Evolutionary conservation across 2,888 invertebrate species (phyloP).

Genomic region (Lutraria lutraria): DNA sequence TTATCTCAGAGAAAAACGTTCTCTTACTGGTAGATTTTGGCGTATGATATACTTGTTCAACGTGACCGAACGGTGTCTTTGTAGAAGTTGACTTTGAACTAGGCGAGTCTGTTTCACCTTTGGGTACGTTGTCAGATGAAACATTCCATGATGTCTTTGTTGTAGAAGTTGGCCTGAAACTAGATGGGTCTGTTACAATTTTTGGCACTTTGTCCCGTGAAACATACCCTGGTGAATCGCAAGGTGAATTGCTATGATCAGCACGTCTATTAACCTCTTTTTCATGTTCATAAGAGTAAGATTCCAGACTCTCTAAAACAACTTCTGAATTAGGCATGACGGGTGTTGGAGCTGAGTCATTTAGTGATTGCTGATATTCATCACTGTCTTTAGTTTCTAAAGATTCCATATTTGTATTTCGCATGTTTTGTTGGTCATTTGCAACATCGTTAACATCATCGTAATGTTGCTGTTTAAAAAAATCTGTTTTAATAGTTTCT

Average conservation of each 20-base stretch:
- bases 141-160: background rate
- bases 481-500: too few species aligned
- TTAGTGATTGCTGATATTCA: background rate
- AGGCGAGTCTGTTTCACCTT: background rate
- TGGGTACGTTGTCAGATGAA: background rate
- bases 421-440: background rate
- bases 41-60: too few species aligned
- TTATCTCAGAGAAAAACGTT: background rate
- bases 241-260: background rate
- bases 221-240: background rate
- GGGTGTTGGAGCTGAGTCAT: conserved; percentile 15
- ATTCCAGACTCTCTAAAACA: conserved; percentile 29
- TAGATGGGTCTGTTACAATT: background rate
- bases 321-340: conserved; percentile 25
- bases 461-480: too few species aligned
- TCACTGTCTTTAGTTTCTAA: background rate
- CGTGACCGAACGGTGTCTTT: background rate
- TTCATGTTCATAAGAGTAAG: background rate
- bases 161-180: background rate
- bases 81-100: background rate
- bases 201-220: background rate
- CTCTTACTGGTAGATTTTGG: background rate
- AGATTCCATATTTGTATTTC: too few species aligned
- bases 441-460: background rate
- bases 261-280: background rate